A percentile compares a stretch with the other conserved stretches of the same genome.
phyloP scores from a whole-genome alignment of 2,888 invertebrate species.

The Dorcus hopei region DNA sequence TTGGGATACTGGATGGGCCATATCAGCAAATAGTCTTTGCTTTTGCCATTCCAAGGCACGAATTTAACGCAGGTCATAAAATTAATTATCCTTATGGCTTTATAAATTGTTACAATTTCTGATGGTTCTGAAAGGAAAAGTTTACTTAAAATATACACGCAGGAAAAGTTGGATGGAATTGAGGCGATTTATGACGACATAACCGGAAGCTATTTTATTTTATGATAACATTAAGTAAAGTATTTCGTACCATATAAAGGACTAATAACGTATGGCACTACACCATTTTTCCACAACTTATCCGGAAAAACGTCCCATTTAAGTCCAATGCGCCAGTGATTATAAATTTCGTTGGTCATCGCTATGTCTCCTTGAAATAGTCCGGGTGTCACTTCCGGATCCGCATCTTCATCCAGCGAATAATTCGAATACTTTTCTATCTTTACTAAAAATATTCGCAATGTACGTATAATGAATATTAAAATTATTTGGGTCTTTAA shows the following conservation, averaged over 20 bases:
- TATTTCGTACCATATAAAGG: constrained; percentile 54
- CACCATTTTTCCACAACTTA: constrained; percentile 61
- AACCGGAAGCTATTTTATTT: too few relatives aligned
- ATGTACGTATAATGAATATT: constrained; percentile 11
- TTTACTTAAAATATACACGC: too few relatives aligned
- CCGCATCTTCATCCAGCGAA: constrained; percentile 40
- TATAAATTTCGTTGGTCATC: constrained; percentile 58
- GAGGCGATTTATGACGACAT: too few relatives aligned
- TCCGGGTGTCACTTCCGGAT: constrained; percentile 65
- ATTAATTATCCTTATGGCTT: constrained; percentile 59
- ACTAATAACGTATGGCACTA: constrained; percentile 65
- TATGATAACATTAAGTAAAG: too few relatives aligned
- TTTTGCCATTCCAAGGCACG: constrained; percentile 62
- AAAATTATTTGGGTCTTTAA: constrained; percentile 1
- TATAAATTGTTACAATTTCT: constrained; percentile 58
- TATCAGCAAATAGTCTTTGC: constrained; percentile 61
- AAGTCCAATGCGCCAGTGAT: constrained; percentile 61
- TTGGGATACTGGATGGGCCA: constrained; percentile 65
- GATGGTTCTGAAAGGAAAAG: constrained; percentile 50
- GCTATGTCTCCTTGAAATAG: constrained; percentile 70
- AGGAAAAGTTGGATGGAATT: too few relatives aligned
- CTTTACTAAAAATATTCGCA: background rate
- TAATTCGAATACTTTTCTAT: constrained; percentile 6
- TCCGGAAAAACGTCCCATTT: constrained; percentile 64
- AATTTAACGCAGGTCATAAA: constrained; percentile 65